Conservation (phyloP, 1,140 invertebrate genomes). For the Eumeta japonica region DNA sequence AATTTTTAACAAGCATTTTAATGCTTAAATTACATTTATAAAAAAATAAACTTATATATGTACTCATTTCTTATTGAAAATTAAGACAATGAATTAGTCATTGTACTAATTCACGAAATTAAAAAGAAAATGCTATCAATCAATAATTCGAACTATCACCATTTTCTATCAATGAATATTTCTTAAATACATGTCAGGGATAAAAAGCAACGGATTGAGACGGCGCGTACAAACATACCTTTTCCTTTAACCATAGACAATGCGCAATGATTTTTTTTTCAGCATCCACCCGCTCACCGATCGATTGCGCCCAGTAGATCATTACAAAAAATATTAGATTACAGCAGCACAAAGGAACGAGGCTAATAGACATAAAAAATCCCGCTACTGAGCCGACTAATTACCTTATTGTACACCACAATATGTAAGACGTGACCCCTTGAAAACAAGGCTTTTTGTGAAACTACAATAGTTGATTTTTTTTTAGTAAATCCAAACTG, state of each 20-base stretch:
- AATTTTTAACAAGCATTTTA: too few species aligned
- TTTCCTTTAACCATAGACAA: conserved; percentile 23
- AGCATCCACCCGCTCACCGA: conserved; percentile 28
- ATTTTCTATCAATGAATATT: too few species aligned
- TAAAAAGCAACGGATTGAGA: too few species aligned
- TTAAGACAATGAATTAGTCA: neutral
- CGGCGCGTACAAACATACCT: too few species aligned
- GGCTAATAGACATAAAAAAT: conserved; percentile 34
- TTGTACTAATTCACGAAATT: too few species aligned
- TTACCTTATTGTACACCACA: conserved; percentile 49
- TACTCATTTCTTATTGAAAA: neutral
- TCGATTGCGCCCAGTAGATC: conserved; percentile 29
- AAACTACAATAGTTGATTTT: conserved; percentile 36
- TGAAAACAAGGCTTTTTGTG: conserved; percentile 50
- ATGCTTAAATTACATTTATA: too few species aligned
- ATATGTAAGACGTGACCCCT: conserved; percentile 42
- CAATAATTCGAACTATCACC: too few species aligned
- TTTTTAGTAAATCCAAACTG: conserved; percentile 26
- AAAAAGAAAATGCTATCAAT: too few species aligned
- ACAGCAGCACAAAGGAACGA: conserved; percentile 39
- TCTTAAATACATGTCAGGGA: too few species aligned
- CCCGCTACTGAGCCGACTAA: conserved; percentile 48
- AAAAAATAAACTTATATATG: too few species aligned
- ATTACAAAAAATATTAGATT: conserved; percentile 56
- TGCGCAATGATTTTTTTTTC: conserved; percentile 27